These are phyloP conservation scores for Urocitellus parryii DNA, from an alignment of 2,113 vertebrate genomes.

Conservation along the genomic window DNA sequence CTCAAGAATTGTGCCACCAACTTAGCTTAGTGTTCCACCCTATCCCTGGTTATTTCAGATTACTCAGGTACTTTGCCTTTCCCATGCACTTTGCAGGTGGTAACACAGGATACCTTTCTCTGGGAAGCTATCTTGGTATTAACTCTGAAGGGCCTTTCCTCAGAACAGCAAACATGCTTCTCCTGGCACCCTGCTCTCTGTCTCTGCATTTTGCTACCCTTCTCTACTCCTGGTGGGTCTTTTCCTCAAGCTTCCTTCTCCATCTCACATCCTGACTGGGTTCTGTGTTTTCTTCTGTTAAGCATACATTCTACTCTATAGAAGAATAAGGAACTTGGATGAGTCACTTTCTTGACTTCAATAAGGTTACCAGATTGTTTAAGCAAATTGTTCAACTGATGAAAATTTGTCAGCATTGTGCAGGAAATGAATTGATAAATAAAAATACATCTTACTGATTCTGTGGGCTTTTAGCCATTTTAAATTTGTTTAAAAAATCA, in stretches of 20 bases:
- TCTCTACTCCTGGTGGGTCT: neutral
- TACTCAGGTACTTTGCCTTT: neutral
- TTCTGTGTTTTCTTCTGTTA: neutral
- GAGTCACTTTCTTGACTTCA: neutral
- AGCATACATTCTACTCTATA: neutral
- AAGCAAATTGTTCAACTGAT: neutral
- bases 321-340: neutral
- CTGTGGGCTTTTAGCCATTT: neutral
- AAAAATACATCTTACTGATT: neutral
- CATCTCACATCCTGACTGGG: neutral
- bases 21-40: neutral
- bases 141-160: neutral
- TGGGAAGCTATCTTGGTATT: neutral
- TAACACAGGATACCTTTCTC: neutral
- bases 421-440: neutral
- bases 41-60: neutral
- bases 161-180: neutral
- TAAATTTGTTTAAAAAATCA: neutral
- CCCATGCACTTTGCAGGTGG: accelerated
- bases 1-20: neutral
- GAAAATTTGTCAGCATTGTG: neutral
- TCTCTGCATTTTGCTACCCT: neutral
- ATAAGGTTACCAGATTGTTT: neutral
- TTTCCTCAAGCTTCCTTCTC: neutral
- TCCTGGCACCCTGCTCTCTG: neutral